phyloP scores from a whole-genome alignment of 2,113 vertebrate genomes.

The Macquaria australasica region DNA sequence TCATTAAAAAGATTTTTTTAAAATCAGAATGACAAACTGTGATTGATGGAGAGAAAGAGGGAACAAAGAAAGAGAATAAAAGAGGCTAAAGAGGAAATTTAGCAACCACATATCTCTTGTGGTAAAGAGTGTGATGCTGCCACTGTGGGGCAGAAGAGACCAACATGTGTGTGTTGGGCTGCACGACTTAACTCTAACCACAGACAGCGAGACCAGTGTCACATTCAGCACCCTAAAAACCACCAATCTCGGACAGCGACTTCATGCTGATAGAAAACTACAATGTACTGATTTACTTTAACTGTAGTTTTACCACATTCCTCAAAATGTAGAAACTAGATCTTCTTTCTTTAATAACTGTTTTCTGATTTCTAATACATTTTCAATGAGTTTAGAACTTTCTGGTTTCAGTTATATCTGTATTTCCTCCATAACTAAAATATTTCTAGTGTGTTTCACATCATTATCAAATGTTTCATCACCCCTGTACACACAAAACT shows the following conservation, averaged over 20 bases:
- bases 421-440: neutral
- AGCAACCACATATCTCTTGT: conserved; percentile 42
- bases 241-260: neutral
- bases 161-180: conserved; percentile 44
- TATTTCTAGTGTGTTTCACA: neutral
- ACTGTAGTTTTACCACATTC: neutral
- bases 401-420: neutral
- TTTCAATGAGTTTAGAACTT: neutral
- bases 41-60: neutral
- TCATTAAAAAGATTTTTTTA: too few relatives aligned
- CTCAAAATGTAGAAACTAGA: neutral
- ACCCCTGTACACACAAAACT: neutral
- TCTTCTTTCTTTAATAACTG: neutral
- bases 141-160: conserved; percentile 75
- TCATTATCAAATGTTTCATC: neutral
- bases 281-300: neutral
- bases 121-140: conserved; percentile 52
- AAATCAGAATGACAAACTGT: neutral
- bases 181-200: neutral
- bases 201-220: neutral
- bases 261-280: neutral
- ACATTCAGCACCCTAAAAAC: neutral
- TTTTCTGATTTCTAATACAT: neutral
- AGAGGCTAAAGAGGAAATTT: neutral
- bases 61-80: neutral